These are phyloP conservation scores for Cataglyphis cursor DNA, from an alignment of 2,888 invertebrate species.

Conservation along the genomic window DNA sequence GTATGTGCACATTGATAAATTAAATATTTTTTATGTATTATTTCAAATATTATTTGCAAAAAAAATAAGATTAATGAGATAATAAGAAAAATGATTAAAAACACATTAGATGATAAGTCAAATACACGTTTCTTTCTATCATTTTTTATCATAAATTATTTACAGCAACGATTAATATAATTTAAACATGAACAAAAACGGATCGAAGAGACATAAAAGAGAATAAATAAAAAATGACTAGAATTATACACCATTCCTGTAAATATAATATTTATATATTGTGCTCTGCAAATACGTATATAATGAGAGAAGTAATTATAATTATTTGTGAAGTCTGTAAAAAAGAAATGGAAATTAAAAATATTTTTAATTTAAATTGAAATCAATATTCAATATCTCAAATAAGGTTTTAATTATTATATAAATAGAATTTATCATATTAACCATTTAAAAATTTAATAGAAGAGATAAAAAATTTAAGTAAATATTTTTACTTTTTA, in stretches of 20 bases:
- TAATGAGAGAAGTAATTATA: not conserved
- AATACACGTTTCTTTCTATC: not conserved
- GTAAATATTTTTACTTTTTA: not conserved
- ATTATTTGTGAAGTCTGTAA: not conserved
- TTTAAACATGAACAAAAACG: not conserved
- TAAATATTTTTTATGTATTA: not conserved
- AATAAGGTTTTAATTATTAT: not conserved
- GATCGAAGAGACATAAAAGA: not conserved
- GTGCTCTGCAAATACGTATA: not conserved
- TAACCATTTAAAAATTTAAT: not conserved
- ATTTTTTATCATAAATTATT: not conserved
- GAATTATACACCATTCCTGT: not conserved
- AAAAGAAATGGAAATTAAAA: not conserved
- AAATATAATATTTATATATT: not conserved
- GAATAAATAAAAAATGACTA: not conserved
- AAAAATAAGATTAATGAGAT: not conserved
- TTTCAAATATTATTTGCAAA: not conserved
- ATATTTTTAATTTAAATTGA: not conserved
- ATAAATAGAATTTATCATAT: not conserved
- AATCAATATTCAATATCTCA: not conserved
- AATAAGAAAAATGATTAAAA: not conserved
- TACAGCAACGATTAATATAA: not conserved
- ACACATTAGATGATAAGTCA: not conserved
- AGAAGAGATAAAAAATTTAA: not conserved
- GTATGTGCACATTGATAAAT: not conserved